Base-by-base conservation (phyloP, 2,888 invertebrate genomes). In the Elysia crispata region DNA sequence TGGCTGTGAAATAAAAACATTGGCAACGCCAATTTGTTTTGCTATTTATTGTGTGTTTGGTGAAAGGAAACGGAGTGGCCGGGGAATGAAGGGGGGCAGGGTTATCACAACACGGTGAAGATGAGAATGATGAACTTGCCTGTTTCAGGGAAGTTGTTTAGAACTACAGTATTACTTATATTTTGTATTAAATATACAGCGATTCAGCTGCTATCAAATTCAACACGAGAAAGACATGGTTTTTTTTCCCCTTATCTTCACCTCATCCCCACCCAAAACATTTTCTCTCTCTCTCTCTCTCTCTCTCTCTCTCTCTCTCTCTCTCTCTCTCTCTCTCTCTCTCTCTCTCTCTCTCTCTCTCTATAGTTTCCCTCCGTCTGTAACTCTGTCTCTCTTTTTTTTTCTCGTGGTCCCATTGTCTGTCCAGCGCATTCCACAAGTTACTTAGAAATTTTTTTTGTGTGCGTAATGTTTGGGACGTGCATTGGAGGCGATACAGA, bases 281-380 rank as follows among this genome's bases (percentile, higher is more conserved):
- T 33, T 70, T 15, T 70, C 70, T 70, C 70, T 70, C 8, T 70
- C 70, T 70, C 70, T 70, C 8, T 70, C 33, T 70, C 70, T 70
- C 33, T 70, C 70, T 70, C 70, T 31, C 70, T 70, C 33, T 70
- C 33, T 70, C 70, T 70, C 70, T 70, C 70, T 70, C 70, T 70
- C 41, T 70, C 70, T 70, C 33, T 70, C 41, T 70, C 70, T 70
- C 70, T 70, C 41, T 30, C 41, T 28, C n/a, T 70, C 33, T 30
- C 33, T 13, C 0, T 23, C 70, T 23, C 31, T 8, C 28, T 49
- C 20, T 28, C 25, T 23, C 23, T n/a, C 6, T 25, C 60, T 60
- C n/a, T n/a, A n/a, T n/a, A n/a, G n/a, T 70, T 33, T 31, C 70
- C 33, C 33, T 70, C 33, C 33, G 33, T 70, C 70, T 70, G 33